phyloP scores from a whole-genome alignment of 2,888 invertebrate species.

The Achlya flavicornis region DNA sequence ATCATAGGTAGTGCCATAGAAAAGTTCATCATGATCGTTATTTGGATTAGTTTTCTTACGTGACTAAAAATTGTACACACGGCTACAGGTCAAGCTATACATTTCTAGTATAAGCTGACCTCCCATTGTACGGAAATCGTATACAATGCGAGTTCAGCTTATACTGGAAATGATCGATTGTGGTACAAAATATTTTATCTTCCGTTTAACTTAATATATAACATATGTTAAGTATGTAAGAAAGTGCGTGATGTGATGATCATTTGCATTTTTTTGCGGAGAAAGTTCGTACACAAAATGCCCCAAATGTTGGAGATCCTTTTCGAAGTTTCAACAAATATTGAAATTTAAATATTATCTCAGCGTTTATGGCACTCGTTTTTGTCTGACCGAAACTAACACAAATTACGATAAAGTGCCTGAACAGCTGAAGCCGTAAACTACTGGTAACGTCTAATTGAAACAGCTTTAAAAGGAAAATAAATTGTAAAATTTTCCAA shows the following conservation, averaged over 20 bases:
- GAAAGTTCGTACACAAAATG: not conserved
- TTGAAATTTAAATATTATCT: not conserved
- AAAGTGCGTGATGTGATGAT: not conserved
- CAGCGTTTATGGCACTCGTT: too few relatives aligned
- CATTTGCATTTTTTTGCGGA: not conserved
- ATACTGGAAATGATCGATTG: too few relatives aligned
- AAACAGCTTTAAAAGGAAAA: not conserved
- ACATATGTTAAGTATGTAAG: not conserved
- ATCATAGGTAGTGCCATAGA: not conserved
- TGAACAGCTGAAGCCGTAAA: not conserved
- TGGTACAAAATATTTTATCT: not conserved
- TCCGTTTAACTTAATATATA: not conserved
- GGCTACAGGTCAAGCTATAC: too few relatives aligned
- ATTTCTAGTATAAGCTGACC: too few relatives aligned
- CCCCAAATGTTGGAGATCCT: not conserved
- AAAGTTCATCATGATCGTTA: not conserved
- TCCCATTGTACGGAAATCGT: too few relatives aligned
- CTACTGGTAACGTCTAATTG: not conserved
- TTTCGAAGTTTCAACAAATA: not conserved
- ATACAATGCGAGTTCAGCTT: too few relatives aligned
- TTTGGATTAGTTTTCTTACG: constrained; percentile 3
- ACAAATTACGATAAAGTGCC: too few relatives aligned
- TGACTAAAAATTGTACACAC: not conserved
- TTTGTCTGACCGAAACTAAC: too few relatives aligned
- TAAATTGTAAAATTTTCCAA: not conserved